Conservation (phyloP, 2,888 invertebrate genomes). For the Andrena praecox region DNA sequence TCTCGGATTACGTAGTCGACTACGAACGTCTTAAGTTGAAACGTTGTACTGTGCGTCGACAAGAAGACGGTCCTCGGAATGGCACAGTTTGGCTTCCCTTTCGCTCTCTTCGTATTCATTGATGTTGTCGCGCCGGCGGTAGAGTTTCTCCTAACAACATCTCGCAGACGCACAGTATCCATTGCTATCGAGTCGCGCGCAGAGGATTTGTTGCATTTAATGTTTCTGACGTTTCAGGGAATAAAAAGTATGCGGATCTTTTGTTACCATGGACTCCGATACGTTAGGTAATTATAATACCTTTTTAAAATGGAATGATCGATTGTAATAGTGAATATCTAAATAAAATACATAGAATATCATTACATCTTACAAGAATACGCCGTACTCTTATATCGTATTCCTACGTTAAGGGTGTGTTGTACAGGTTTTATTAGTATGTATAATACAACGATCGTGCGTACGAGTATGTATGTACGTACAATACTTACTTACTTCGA, state of each 20-base stretch:
- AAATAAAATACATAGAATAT: constrained; percentile 35
- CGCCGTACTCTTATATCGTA: constrained; percentile 12
- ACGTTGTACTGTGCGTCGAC: too few relatives aligned
- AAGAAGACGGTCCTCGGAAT: too few relatives aligned
- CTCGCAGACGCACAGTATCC: too few relatives aligned
- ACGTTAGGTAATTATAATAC: constrained; percentile 71
- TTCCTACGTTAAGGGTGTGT: constrained; percentile 1
- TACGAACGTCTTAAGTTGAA: neutral
- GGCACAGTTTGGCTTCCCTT: too few relatives aligned
- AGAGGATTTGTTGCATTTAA: neutral
- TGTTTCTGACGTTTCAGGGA: constrained; percentile 59
- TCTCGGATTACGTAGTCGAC: too few relatives aligned
- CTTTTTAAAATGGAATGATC: constrained; percentile 10
- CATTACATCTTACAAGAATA: neutral
- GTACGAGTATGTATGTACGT: neutral
- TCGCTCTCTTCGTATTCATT: too few relatives aligned
- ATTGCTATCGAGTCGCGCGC: neutral
- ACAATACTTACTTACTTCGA: neutral
- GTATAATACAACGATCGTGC: neutral
- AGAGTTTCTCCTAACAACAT: too few relatives aligned
- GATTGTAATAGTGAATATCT: constrained; percentile 8
- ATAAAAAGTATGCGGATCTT: constrained; percentile 71
- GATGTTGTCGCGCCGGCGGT: too few relatives aligned
- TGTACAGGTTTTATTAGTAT: neutral
- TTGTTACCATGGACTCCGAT: constrained; percentile 74